These are phyloP conservation scores for Tinea trinotella DNA, from an alignment of 2,888 invertebrate species.

Conservation along the genomic window DNA sequence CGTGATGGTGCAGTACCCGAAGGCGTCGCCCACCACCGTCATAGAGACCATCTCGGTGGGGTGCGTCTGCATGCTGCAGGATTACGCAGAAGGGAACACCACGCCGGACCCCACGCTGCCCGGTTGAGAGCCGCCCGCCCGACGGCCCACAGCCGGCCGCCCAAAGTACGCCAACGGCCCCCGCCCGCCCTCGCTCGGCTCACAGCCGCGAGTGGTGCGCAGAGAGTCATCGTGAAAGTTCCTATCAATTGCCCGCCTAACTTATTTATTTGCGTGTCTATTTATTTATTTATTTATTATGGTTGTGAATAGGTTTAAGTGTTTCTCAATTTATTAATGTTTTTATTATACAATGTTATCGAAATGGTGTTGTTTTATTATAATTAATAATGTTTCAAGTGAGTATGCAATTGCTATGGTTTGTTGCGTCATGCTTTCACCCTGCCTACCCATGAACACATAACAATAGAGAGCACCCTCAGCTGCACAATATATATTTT, in stretches of 20 bases:
- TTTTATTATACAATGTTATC: too few species aligned
- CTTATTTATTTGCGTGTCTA: background rate
- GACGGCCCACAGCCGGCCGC: background rate
- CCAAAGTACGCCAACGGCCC: too few species aligned
- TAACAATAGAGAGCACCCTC: too few species aligned
- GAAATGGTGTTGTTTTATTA: too few species aligned
- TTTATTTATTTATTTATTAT: slow-evolving; percentile 2
- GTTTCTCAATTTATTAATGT: background rate
- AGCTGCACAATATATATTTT: too few species aligned
- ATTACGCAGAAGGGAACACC: background rate
- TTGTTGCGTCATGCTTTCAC: too few species aligned
- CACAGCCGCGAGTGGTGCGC: background rate
- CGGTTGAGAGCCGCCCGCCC: background rate
- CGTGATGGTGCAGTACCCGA: slow-evolving; percentile 47
- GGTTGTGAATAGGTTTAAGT: slow-evolving; percentile 3
- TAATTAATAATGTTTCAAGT: too few species aligned
- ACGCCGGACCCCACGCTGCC: slow-evolving; percentile 4
- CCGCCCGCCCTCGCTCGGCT: too few species aligned
- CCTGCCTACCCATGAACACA: too few species aligned
- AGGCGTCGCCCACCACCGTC: slow-evolving; percentile 15
- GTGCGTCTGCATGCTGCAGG: slow-evolving; percentile 53
- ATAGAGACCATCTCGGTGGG: slow-evolving; percentile 47
- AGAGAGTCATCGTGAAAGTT: background rate
- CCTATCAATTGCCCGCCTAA: slow-evolving; percentile 4
- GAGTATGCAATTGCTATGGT: too few species aligned